Evolutionary conservation across 1,140 invertebrate species (phyloP).

Genomic region (Papilio glaucus): DNA sequence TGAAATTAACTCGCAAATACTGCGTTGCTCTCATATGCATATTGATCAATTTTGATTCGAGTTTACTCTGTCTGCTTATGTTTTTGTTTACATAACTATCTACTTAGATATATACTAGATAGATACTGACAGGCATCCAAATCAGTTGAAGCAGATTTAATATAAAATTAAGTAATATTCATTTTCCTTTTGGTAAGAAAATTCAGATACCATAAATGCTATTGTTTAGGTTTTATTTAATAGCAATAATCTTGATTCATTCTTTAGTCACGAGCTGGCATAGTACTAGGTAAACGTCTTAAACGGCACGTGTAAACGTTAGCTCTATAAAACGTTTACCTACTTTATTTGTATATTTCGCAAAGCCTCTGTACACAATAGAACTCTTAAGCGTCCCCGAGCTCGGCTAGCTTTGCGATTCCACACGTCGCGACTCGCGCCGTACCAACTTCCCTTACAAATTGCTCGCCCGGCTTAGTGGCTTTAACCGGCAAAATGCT

Average conservation of each 20-base stretch:
- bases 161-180: no score
- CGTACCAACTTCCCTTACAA: slow-evolving; percentile 42
- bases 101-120: no score
- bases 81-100: no score
- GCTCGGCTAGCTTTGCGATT: slow-evolving; percentile 30
- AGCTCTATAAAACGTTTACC: slow-evolving; percentile 24
- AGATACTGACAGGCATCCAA: no score
- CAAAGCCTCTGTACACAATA: slow-evolving; percentile 25
- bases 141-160: no score
- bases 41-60: no score
- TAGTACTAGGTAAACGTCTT: not conserved
- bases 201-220: no score
- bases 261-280: slow-evolving; percentile 1
- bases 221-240: not conserved
- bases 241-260: not conserved
- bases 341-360: slow-evolving; percentile 28
- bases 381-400: slow-evolving; percentile 25
- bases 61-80: no score
- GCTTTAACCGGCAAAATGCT: slow-evolving; percentile 34
- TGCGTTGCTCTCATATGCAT: no score
- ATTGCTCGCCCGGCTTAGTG: slow-evolving; percentile 42
- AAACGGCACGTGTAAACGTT: slow-evolving; percentile 15
- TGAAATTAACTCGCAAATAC: no score
- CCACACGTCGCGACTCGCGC: slow-evolving; percentile 36
- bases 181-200: no score